phyloP scores from a whole-genome alignment of 2,888 invertebrate genomes.

The Eristalis arbustorum region DNA sequence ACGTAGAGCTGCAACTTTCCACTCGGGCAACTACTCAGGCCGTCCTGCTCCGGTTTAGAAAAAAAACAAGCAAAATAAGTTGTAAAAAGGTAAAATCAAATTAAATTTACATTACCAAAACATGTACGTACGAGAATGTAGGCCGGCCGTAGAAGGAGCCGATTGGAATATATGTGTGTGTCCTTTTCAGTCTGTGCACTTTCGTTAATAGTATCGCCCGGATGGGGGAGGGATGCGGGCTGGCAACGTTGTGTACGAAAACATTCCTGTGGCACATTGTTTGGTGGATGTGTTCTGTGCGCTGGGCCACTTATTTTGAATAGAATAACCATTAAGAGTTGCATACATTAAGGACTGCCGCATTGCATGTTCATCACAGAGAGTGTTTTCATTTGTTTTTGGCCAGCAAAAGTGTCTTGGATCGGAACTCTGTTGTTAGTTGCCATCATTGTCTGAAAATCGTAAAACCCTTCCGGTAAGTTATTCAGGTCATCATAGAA shows the following conservation, averaged over 20 bases:
- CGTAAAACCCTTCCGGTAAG: not conserved
- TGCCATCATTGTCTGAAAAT: not conserved
- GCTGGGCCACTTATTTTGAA: slow-evolving; percentile 25
- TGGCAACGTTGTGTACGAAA: not conserved
- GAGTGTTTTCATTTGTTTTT: not conserved
- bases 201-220: not conserved
- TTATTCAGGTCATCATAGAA: not conserved
- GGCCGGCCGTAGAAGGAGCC: not conserved
- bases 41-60: not conserved
- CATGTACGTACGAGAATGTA: not conserved
- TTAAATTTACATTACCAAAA: not conserved
- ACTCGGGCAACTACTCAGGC: not conserved
- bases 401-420: not conserved
- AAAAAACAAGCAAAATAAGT: not conserved
- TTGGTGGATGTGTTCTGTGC: slow-evolving; percentile 10
- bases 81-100: not conserved
- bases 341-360: not conserved
- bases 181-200: not conserved
- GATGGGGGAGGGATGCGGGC: not conserved
- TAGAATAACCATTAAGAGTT: slow-evolving; percentile 18
- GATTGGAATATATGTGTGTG: not conserved
- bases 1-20: slow-evolving; percentile 31
- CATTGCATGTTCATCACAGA: not conserved
- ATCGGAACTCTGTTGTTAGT: not conserved
- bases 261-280: slow-evolving; percentile 13